Base-by-base conservation (phyloP, 2,797 vertebrate species). In the Lepus oiostolus region DNA sequence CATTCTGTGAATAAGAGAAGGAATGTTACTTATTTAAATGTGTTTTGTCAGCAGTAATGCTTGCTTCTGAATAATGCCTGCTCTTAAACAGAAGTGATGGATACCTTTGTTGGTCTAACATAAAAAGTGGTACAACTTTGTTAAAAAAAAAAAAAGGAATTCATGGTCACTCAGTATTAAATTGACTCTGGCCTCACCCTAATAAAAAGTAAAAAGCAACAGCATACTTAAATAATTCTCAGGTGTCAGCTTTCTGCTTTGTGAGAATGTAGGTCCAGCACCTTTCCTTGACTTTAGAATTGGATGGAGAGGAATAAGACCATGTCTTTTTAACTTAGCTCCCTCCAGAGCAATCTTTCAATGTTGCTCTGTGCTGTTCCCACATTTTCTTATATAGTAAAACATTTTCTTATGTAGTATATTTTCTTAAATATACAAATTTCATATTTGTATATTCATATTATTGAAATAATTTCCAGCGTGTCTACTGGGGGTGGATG, bases 1-100 rank as follows among this genome's bases (percentile, higher is more conserved):
- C 98, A 98, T 84, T 89, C 92, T 71, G 21, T 97, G 97, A 98
- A 97, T 95, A 97, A 98, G 89, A 79, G 96, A 93, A 96, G 97
- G 96, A 97, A 97, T 96, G 67, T 87, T 80, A 96, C 67, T 97
- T 96, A 96, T 96, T 96, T 85, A 97, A 97, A 96, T 91, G 87
- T 95, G 96, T 95, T 97, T 97, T 98, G 94, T 97, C 96, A 95
- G 92, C 96, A 97, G 90, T 96, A 96, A 97, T 94, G 95, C 68
- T 94, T 32, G 97, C 85, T 95, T 75, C 85, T 92, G 87, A 97
- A 96, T 95, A 97, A 97, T 6, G 35, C 63, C 47, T 72, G 35
- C 75, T 87, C 88, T 97, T 97, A 94, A 91, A 97, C 82, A 93
- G n/a, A 16, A 94, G 83, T 38, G 93, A 96, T 75, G 85, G 84